phyloP scores from a whole-genome alignment of 2,888 invertebrate species.

The Drosophila melanocephala region DNA sequence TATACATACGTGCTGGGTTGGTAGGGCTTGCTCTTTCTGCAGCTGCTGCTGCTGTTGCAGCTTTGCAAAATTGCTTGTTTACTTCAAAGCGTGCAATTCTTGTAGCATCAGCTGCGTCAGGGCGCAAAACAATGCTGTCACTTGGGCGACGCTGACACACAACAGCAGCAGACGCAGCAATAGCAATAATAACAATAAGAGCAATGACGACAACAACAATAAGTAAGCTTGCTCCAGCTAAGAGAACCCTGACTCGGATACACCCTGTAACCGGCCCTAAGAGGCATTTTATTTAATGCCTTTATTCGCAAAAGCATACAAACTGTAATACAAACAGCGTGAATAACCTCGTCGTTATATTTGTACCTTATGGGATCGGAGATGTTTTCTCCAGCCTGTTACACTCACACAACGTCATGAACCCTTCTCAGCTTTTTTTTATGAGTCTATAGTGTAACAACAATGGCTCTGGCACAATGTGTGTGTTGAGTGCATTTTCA shows the following conservation, averaged over 20 bases:
- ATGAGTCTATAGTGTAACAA: slow-evolving; percentile 5
- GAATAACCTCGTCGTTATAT: background rate
- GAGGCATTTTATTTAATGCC: background rate
- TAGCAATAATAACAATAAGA: slow-evolving; percentile 41
- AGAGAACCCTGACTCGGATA: background rate
- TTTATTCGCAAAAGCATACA: background rate
- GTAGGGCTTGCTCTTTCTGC: slow-evolving; percentile 14
- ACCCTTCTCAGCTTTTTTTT: background rate
- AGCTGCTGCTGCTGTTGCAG: slow-evolving; percentile 26
- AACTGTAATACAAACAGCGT: background rate
- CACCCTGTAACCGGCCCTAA: background rate
- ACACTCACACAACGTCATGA: background rate
- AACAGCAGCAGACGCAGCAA: slow-evolving; percentile 23
- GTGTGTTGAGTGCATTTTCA: slow-evolving; percentile 57
- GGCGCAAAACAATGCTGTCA: slow-evolving; percentile 80
- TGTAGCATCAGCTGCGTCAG: slow-evolving; percentile 75
- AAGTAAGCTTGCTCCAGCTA: background rate
- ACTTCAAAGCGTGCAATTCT: slow-evolving; percentile 77
- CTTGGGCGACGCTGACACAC: slow-evolving; percentile 61
- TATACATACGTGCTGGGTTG: slow-evolving; percentile 41
- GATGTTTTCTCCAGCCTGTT: background rate
- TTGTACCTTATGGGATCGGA: background rate
- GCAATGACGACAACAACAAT: slow-evolving; percentile 23
- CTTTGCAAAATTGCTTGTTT: slow-evolving; percentile 78
- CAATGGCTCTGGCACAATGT: slow-evolving; percentile 32